Evolutionary conservation across 2,888 invertebrate species (phyloP), one percentile per base, ranked within the genome.

Genomic region (Conchocele bisecta): DNA sequence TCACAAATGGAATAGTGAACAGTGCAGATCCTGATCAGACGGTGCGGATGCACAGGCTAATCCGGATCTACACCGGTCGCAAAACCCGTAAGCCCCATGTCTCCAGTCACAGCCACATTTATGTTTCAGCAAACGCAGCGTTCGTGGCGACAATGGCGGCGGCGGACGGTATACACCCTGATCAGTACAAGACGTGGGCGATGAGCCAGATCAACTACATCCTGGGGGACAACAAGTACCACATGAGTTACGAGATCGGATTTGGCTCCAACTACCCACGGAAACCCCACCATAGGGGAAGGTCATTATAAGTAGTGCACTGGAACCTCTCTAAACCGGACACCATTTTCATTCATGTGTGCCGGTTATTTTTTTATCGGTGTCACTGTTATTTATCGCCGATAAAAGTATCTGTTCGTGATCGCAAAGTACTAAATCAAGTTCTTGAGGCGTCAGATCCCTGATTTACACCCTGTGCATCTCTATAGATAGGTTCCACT

Each of bases 131-230:
- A 3, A 85, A 86, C 53, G 76, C 82, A 22, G 86, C 87, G 1
- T 71, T 87, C 31, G 58, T 84, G 2, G 84, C 86, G 0, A 58
- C 81, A n/a, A 70, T 87, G 64, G 89, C 89, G 1, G 87, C 87
- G n/a, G 82, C 85, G 1, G 68, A 75, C 15, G 88, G 87, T 2
- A 70, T 89, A 2, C 59, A 79, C 13, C 58, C 86, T 2, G 69
- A 59, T 13, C 68, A 70, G 22, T 83, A 80, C 58, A 74, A 79
- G n/a, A 73, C 75, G 26, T 89, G 82, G 75, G 89, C 89, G 24
- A 79, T 81, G 75, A 73, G 69, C 26, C 86, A 88, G 67, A 86
- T 89, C 15, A 80, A 88, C 68, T 89, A 89, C 69, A 83, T 86
- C 39, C 74, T 89, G 5, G 88, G 88, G 26, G 86, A 87, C 48